Evolutionary conservation across 1,140 invertebrate species (phyloP).

Genomic region (Pogonomyrmex barbatus): DNA sequence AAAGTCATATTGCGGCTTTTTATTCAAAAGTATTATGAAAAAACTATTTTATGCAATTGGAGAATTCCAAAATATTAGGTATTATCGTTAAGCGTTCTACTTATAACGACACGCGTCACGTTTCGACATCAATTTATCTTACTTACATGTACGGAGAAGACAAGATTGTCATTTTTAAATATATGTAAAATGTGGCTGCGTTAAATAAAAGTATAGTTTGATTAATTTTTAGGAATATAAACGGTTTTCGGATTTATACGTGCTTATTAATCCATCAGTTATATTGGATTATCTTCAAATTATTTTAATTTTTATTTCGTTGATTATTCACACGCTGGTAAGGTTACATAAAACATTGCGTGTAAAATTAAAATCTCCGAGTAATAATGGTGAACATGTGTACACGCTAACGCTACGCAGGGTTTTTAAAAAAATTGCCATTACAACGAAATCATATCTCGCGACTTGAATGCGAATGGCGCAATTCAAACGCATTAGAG

Average conservation of each 20-base stretch:
- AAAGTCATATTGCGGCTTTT: not conserved
- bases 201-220: constrained; percentile 9
- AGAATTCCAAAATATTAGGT: not conserved
- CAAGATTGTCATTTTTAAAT: not conserved
- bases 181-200: not conserved
- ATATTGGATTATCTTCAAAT: constrained; percentile 3
- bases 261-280: constrained; percentile 13
- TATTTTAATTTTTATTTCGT: constrained; percentile 46
- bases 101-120: not conserved
- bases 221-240: constrained; percentile 26
- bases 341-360: constrained; percentile 47
- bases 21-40: not conserved
- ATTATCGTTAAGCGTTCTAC: constrained; percentile 15
- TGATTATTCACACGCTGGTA: constrained; percentile 16
- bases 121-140: not conserved
- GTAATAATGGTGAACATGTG: constrained; percentile 26
- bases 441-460: constrained; percentile 40
- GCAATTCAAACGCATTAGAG: constrained; percentile 62
- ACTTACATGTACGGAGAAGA: not conserved
- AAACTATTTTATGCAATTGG: not conserved
- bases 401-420: not conserved
- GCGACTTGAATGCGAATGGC: constrained; percentile 42
- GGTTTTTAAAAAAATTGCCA: constrained; percentile 58
- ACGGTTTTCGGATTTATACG: not conserved
- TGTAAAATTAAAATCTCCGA: constrained; percentile 39